Base-by-base conservation (phyloP, 2,113 vertebrate species). In the Probosciger aterrimus region DNA sequence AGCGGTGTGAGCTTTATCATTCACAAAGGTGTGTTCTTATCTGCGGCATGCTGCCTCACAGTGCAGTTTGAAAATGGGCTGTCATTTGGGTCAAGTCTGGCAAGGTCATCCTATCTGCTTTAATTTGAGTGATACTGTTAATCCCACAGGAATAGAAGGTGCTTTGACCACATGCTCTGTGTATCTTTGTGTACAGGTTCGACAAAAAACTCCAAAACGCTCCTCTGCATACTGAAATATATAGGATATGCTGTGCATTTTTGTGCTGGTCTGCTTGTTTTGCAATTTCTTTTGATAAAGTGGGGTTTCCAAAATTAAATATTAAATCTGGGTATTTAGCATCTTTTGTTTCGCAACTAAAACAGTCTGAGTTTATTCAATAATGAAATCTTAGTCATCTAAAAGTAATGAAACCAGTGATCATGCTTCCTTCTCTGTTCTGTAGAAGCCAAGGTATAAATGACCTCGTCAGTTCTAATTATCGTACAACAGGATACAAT, bases 391-490 rank as follows among this genome's bases (percentile, higher is more conserved):
- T 1, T 77, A 75, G 39, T 90, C 4, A 64, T 71, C 24, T 79
- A 53, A 75, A 88, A 73, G 49, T 83, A 82, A 37, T 75, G 27
- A 81, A 93, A 73, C 57, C 16, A 6, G 20, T 83, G 46, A 49
- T 90, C 28, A 5, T 16, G 30, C 33, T 92, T 94, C 15, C 23
- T 6, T 77, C 30, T 77, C 82, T 81, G 4, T 86, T 78, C 65
- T 46, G 7, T 49, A 37, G 65, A 94, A 92, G 55, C 39, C 41
- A 47, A 91, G 53, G n/a, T 88, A 44, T 79, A 85, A 52, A 82
- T 94, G 75, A 92, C 65, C 83, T 86, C 11, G 2, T 92, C 86
- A 89, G 62, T 86, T 93, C 62, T 91, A 76, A 91, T 96, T 93
- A 92, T 62, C 0, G 0, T 90, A 82, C 44, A 65, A 7, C 17